Evolutionary conservation across 2,113 vertebrate genomes (phyloP).

Genomic region (Cynocephalus volans): DNA sequence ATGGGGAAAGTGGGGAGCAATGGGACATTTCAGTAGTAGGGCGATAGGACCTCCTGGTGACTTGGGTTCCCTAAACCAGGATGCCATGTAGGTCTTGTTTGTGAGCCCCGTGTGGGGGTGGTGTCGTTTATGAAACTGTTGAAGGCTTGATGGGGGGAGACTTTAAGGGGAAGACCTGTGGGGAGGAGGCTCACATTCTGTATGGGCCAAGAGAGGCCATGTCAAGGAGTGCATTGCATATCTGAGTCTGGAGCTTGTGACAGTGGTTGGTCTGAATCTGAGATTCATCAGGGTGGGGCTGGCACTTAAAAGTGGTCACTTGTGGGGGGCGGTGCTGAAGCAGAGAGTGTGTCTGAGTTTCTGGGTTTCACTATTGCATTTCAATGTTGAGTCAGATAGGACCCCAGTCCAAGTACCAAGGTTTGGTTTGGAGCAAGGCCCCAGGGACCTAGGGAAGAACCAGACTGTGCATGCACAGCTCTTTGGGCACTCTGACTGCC

Average conservation of each 20-base stretch:
- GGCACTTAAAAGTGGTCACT: background rate
- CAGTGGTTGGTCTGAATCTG: background rate
- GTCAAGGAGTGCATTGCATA: fast-evolving
- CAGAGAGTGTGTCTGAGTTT: background rate
- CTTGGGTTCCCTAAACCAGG: background rate
- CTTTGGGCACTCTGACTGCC: background rate
- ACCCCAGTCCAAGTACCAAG: background rate
- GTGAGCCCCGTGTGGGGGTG: background rate
- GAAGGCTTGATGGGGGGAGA: background rate
- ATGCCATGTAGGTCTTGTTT: fast-evolving
- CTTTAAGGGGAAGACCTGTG: fast-evolving
- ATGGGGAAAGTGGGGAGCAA: background rate
- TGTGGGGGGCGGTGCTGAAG: background rate
- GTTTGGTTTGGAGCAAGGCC: background rate
- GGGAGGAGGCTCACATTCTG: fast-evolving
- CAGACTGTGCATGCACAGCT: background rate
- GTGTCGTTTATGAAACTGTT: fast-evolving
- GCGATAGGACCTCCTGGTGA: background rate
- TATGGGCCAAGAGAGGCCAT: fast-evolving
- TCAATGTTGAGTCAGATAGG: too few species aligned
- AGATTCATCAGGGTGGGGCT: background rate
- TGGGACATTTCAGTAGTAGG: background rate
- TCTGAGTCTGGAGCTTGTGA: background rate
- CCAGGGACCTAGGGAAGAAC: background rate
- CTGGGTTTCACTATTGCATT: background rate